Percentiles rank a stretch among this genome's conserved stretches.
Conservation (phyloP, 92 coral and sea anemone species). For the Ricordea florida region DNA sequence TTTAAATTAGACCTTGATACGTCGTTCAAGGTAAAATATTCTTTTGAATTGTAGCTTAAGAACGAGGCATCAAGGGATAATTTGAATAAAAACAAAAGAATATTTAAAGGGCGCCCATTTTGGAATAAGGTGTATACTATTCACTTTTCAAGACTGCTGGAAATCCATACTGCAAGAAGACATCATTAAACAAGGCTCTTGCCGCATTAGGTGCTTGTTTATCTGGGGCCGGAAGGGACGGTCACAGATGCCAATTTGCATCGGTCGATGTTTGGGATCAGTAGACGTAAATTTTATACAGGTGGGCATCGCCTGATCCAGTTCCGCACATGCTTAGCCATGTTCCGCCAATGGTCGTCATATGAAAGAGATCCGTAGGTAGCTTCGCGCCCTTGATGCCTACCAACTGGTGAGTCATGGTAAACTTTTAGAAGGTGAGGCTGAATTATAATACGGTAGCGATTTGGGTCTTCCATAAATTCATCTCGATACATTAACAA, state of each 20-base stretch:
- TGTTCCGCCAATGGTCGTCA: conserved; percentile 49
- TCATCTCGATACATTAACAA: conserved; percentile 43
- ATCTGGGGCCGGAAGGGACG: conserved; percentile 50
- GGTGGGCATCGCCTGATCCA: conserved; percentile 62
- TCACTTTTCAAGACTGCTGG: conserved; percentile 42
- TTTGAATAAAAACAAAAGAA: no score
- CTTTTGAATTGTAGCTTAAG: no score
- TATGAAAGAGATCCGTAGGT: conserved; percentile 55
- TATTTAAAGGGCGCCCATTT: no score
- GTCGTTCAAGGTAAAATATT: no score
- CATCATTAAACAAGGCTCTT: conserved; percentile 19
- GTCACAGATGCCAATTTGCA: conserved; percentile 15
- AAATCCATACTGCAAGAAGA: conserved; percentile 20
- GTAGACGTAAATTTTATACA: conserved; percentile 32
- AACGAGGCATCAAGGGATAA: no score
- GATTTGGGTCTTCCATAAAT: conserved; percentile 48
- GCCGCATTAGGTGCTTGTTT: conserved; percentile 55
- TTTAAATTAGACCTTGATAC: no score
- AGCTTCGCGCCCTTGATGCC: conserved; percentile 66
- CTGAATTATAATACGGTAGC: conserved; percentile 22
- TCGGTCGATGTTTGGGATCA: conserved; percentile 33
- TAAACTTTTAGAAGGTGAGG: conserved; percentile 21
- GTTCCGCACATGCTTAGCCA: conserved; percentile 55
- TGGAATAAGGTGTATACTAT: no score
- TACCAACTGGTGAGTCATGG: conserved; percentile 48